Evolutionary conservation across 2,888 invertebrate genomes (phyloP), one percentile per base, ranked within the genome.

Genomic region (Sclerodermus sp.): DNA sequence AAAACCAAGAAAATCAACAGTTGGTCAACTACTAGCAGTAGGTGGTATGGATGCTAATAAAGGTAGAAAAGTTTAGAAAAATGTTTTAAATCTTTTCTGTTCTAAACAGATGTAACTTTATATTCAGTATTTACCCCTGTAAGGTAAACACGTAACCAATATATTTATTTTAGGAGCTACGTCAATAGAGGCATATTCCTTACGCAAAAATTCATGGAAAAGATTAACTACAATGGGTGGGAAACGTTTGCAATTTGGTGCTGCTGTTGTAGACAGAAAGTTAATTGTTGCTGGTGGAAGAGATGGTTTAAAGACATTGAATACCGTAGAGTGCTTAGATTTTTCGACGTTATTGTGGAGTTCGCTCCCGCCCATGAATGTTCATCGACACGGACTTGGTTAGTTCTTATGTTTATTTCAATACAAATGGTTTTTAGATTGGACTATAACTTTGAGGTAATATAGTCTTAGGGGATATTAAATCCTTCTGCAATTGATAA

Each of bases 1-100:
- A 1, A 85, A 89, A 60, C 95, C 96, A 0, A 82, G 96, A 45
- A 96, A 96, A 73, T 92, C 95, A 0, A 96, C 96, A 1, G 89
- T 96, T 45, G 96, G 96, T 1, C 84, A 87, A 45, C 82, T 96
- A 57, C 82, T 93, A 63, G 91, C 93, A 53, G 89, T 96, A 14
- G 96, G 96, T 17, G 96, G 96, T 54, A 93, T 93, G 90, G 95
- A 96, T 79, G 89, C 89, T 45, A 91, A 89, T 70, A 94, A 94
- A 83, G 88, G 85, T 83, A 66, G 53, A 38, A n/a, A n/a, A n/a
- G 15, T n/a, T n/a, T n/a, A n/a, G n/a, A n/a, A n/a, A n/a, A n/a
- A n/a, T n/a, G n/a, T n/a, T n/a, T n/a, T n/a, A n/a, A n/a, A n/a
- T n/a, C n/a, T n/a, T n/a, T n/a, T n/a, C n/a, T n/a, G n/a, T n/a